These are phyloP conservation scores for Campopleginae sp. DNA, from an alignment of 2,888 invertebrate species.

Conservation along the genomic window DNA sequence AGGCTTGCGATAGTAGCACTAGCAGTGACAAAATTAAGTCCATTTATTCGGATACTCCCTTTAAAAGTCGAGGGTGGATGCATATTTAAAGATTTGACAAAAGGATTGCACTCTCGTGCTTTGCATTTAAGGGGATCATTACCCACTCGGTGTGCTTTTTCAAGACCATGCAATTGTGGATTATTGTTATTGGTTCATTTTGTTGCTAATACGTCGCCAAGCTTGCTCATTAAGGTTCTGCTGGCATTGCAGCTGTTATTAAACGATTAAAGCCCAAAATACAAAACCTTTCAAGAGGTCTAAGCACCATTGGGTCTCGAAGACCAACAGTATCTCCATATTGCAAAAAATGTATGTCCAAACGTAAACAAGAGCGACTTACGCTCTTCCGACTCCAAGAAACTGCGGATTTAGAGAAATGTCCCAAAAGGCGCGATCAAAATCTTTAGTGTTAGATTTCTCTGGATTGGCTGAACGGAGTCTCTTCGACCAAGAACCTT, in stretches of 20 bases:
- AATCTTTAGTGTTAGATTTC: too few relatives aligned
- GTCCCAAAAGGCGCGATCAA: too few relatives aligned
- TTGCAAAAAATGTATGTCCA: too few relatives aligned
- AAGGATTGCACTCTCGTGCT: slow-evolving; percentile 5
- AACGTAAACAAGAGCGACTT: too few relatives aligned
- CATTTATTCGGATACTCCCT: background rate
- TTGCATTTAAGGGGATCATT: background rate
- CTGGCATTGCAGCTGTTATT: background rate
- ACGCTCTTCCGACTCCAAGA: too few relatives aligned
- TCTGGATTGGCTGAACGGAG: too few relatives aligned
- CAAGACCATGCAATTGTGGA: background rate
- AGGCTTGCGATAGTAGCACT: slow-evolving; percentile 42
- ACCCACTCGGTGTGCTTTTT: background rate
- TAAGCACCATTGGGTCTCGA: background rate
- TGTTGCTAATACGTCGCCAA: too few relatives aligned
- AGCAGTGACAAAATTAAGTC: slow-evolving; percentile 22
- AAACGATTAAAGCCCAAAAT: background rate
- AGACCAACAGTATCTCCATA: background rate
- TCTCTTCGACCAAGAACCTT: too few relatives aligned
- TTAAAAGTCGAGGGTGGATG: background rate
- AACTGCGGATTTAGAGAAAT: too few relatives aligned
- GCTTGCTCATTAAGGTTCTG: too few relatives aligned
- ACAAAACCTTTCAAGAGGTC: background rate
- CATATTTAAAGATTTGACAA: background rate
- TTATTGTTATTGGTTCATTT: too few relatives aligned